Percentiles rank a stretch among this genome's conserved stretches.
These are phyloP conservation scores for Cyclina sinensis DNA, from an alignment of 1,140 invertebrate genomes.

Conservation along the genomic window DNA sequence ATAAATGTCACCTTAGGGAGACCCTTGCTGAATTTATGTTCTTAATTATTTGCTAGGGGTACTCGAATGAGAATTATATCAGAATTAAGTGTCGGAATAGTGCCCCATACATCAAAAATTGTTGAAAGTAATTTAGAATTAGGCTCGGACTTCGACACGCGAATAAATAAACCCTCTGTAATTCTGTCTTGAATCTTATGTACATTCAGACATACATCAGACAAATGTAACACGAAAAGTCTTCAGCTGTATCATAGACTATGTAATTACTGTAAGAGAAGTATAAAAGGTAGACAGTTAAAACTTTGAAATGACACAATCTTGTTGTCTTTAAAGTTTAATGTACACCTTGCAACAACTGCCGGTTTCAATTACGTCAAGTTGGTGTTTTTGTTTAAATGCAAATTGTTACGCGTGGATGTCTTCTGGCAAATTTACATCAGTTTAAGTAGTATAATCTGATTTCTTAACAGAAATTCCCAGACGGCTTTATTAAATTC, in stretches of 20 bases:
- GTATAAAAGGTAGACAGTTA: background rate
- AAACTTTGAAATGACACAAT: no score
- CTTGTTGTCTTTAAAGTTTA: background rate
- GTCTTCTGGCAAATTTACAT: no score
- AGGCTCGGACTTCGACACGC: background rate
- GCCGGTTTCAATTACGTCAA: no score
- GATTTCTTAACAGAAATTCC: no score
- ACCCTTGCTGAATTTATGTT: background rate
- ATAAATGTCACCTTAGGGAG: slow-evolving; percentile 4
- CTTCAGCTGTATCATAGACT: background rate
- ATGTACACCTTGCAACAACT: no score
- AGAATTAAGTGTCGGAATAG: background rate
- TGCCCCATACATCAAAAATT: background rate
- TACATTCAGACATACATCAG: background rate
- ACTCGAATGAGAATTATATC: background rate
- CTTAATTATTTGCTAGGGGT: background rate
- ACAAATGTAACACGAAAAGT: background rate
- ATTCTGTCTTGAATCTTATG: background rate
- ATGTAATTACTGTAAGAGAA: background rate
- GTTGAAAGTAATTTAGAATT: slow-evolving; percentile 3
- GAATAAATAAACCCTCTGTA: background rate
- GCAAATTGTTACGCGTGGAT: no score
- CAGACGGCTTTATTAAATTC: no score
- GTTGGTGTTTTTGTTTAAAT: no score
- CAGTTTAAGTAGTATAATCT: no score